These are phyloP conservation scores for Alosa sapidissima DNA, from an alignment of 2,797 vertebrate genomes.

Conservation along the genomic window DNA sequence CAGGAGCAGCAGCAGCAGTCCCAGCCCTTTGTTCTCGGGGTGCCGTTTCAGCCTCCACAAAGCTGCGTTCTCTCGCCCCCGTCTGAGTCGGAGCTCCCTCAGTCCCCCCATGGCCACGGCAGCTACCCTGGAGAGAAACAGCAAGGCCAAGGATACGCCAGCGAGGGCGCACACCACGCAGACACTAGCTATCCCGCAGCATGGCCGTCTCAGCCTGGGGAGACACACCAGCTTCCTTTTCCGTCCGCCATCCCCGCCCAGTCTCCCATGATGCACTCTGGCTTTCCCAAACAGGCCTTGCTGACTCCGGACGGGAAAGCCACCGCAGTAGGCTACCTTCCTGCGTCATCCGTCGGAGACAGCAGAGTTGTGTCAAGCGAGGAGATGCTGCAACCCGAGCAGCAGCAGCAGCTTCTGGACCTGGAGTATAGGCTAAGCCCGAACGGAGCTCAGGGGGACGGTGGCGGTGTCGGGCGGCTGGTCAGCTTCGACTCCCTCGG, in stretches of 20 bases:
- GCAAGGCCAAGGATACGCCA: background rate
- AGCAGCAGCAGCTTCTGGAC: constrained; percentile 89
- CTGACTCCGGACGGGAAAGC: constrained; percentile 58
- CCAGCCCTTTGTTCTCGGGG: constrained; percentile 76
- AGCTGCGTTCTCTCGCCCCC: constrained; percentile 92
- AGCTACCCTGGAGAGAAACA: constrained; percentile 64
- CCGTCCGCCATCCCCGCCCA: constrained; percentile 70
- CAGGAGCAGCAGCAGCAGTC: constrained; percentile 78
- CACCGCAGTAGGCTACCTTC: background rate
- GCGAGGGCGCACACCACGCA: constrained; percentile 7
- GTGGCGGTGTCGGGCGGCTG: constrained; percentile 81
- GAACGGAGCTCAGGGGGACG: constrained; percentile 78
- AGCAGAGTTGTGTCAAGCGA: background rate
- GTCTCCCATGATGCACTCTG: constrained; percentile 69
- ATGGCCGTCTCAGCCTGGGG: constrained; percentile 70
- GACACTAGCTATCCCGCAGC: constrained; percentile 67
- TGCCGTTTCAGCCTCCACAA: constrained; percentile 79
- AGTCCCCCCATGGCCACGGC: constrained; percentile 87
- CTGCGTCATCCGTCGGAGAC: background rate
- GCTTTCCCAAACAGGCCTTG: constrained; percentile 68
- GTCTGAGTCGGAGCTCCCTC: constrained; percentile 92
- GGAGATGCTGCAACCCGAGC: constrained; percentile 59
- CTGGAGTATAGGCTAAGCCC: constrained; percentile 82
- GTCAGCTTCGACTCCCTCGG: constrained; percentile 97
- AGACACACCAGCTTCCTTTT: constrained; percentile 61